Conservation (phyloP, 2,888 invertebrate genomes). For the Stegophylla sp. region DNA sequence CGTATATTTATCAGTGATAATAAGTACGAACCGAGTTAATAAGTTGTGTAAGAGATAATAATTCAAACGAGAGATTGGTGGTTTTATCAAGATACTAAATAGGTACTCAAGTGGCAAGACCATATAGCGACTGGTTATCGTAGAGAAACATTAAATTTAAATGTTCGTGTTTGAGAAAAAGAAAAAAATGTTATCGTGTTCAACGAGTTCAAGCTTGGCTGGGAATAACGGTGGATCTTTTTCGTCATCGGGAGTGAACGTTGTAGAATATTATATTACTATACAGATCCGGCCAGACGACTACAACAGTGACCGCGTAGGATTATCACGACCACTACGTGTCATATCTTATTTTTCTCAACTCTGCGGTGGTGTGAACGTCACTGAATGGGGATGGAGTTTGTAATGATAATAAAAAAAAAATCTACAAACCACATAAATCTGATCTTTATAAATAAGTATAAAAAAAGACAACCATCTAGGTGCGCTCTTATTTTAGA, state of each 20-base stretch:
- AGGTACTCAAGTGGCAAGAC: no score
- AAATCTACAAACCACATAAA: not conserved
- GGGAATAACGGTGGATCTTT: not conserved
- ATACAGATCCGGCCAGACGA: not conserved
- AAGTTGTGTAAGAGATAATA: not conserved
- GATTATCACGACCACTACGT: not conserved
- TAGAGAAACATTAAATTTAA: not conserved
- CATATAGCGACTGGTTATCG: not conserved
- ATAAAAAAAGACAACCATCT: not conserved
- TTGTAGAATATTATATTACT: not conserved
- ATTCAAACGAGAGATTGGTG: not conserved
- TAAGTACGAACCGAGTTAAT: not conserved
- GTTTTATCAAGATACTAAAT: not conserved
- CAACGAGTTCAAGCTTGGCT: not conserved
- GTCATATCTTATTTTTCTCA: constrained; percentile 2
- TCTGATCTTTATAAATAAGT: not conserved
- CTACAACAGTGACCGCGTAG: not conserved
- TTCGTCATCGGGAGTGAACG: constrained; percentile 1
- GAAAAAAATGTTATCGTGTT: no score
- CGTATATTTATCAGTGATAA: not conserved
- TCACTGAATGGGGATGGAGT: not conserved
- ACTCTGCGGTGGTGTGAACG: not conserved
- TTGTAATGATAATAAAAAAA: constrained; percentile 27
- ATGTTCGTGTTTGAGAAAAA: not conserved
- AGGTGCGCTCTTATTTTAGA: no score